phyloP scores from a whole-genome alignment of 2,888 invertebrate genomes.

The Lutraria lutraria region DNA sequence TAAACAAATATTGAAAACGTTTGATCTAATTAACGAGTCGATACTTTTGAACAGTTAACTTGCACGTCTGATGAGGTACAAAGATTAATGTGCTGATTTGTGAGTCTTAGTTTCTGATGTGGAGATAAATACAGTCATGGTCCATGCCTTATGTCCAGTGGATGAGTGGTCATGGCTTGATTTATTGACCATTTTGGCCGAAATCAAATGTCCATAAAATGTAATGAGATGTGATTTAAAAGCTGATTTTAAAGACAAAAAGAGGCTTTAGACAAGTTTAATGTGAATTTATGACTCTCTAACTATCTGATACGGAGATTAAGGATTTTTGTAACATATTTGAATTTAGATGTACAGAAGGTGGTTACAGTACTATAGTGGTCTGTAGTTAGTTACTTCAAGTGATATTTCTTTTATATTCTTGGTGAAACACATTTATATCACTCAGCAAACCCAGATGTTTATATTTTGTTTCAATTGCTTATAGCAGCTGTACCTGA shows the following conservation, averaged over 20 bases:
- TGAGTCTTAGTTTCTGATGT: constrained; percentile 28
- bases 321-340: constrained; percentile 19
- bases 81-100: constrained; percentile 40
- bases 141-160: constrained; percentile 29
- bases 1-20: constrained; percentile 28
- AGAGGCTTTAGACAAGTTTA: constrained; percentile 26
- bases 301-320: constrained; percentile 37
- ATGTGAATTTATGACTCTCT: constrained; percentile 40
- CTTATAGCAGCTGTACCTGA: neutral
- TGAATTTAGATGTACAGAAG: constrained; percentile 21
- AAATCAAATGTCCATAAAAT: constrained; percentile 48
- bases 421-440: neutral
- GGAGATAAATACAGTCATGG: constrained; percentile 40
- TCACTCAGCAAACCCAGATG: neutral
- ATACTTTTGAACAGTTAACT: constrained; percentile 20
- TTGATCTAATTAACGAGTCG: constrained; percentile 21
- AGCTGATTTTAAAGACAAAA: constrained; percentile 43
- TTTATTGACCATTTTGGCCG: constrained; percentile 40
- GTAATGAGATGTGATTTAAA: constrained; percentile 44
- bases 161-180: constrained; percentile 40
- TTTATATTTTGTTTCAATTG: neutral
- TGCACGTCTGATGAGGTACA: neutral
- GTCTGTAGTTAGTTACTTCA: neutral
- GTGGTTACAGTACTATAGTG: neutral
- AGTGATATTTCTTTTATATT: constrained; percentile 9